Base-by-base conservation (phyloP, 2,888 invertebrate species). In the Xanthia icteritia region DNA sequence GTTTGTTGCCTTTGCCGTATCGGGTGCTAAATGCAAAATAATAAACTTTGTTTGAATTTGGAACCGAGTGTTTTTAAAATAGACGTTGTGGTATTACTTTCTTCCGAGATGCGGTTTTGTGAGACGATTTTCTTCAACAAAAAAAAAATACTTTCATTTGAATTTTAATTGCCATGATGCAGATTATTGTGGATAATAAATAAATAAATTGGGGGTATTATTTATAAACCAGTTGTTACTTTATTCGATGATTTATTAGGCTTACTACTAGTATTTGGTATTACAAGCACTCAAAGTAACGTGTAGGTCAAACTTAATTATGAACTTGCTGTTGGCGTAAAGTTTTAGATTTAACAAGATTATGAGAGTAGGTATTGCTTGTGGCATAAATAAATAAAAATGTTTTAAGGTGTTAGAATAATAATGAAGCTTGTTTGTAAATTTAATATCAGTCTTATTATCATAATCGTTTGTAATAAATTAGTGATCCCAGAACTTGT, bases 21-120 rank as follows among this genome's bases (percentile, higher is more conserved):
- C 83, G 86, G 82, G 85, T 88, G 89, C 79, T 88, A 88, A 85
- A 78, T 61, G 65, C n/a, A 74, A 81, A 85, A 84, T 82, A 84
- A 82, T 82, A 84, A 71, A 75, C 72, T 48, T 31, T 86, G 70
- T 76, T 84, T 56, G 42, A 73, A 64, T 60, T 86, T 73, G 39
- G 63, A 63, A 51, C 54, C 11, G 17, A 75, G 31, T 73, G 42
- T 76, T 79, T 76, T 68, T 36, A 48, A 75, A 67, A 73, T 56
- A 67, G 45, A 54, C 20, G 15, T 51, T 66, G 36, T 42, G 20
- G 15, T 74, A 86, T 84, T 68, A 76, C 84, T 78, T 82, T 86
- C 74, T 31, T 66, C 9, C 5, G 31, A 54, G 42, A 60, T 66
- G 56, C 3, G n/a, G 36, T 64, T 68, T 48, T 8, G 27, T 45